Conservation (phyloP, 2,888 invertebrate species). For the Phorcus lineatus region DNA sequence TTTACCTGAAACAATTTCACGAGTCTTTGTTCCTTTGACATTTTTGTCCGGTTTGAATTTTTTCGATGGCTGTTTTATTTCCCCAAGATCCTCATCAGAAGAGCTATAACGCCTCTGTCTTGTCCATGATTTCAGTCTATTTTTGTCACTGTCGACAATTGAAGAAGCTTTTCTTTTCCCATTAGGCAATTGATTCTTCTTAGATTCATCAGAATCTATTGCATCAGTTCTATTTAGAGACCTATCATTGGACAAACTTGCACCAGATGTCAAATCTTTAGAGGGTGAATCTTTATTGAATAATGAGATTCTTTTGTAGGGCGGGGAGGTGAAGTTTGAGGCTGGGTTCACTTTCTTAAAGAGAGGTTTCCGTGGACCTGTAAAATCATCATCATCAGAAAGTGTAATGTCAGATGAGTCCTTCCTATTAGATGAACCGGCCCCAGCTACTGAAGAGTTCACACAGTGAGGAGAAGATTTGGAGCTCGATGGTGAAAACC, state of each 20-base stretch:
- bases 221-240: neutral
- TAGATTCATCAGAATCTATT: too few species aligned
- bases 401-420: neutral
- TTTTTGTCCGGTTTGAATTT: neutral
- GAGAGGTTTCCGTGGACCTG: neutral
- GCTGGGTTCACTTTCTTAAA: conserved; percentile 18
- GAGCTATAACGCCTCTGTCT: neutral
- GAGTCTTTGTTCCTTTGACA: neutral
- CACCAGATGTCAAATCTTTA: too few species aligned
- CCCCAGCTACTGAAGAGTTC: too few species aligned
- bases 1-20: neutral
- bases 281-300: neutral
- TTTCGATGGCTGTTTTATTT: neutral
- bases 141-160: neutral
- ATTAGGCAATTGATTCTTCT: too few species aligned
- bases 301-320: neutral
- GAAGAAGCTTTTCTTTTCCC: neutral
- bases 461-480: too few species aligned
- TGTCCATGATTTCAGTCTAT: neutral
- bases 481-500: too few species aligned
- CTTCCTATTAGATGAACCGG: too few species aligned
- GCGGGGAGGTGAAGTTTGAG: conserved; percentile 13
- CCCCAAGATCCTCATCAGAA: neutral
- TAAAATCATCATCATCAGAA: neutral
- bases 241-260: neutral